Evolutionary conservation across 2,888 invertebrate genomes (phyloP), one percentile per base, ranked within the genome.

Genomic region (Acrobasis suavella): DNA sequence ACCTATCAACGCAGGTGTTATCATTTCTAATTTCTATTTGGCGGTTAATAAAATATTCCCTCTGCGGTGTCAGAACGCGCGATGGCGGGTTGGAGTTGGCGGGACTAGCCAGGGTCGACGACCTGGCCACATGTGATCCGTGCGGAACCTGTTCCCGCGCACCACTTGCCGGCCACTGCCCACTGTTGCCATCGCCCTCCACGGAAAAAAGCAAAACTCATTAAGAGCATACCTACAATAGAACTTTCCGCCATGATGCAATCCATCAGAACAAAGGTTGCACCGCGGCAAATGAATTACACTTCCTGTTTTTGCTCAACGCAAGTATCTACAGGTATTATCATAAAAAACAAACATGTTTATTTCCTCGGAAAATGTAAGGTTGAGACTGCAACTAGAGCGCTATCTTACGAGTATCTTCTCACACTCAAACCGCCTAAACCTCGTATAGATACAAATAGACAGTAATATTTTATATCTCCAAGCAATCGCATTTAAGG

Each of bases 71-170:
- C 68, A 67, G 68, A 65, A 67, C 69, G 73, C 46, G 46, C 46
- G 71, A 65, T 73, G 69, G 70, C 72, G 71, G 73, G 52, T 51
- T 75, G 75, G 71, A 73, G 52, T 51, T 75, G 75, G 76, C 80
- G 80, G 78, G 78, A 87, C 82, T 81, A 83, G 81, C 76, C 73
- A 76, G 77, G 91, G 87, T 91, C 89, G 80, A 67, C 76, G 88
- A 89, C 86, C 90, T 78, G 71, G 71, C 76, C 86, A 89, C 87
- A 87, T 89, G 87, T 89, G 87, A 84, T 87, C 85, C 78, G 80
- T 78, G 79, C 81, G 76, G 83, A 83, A 87, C 91, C 89, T 86
- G 90, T 91, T 91, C 87, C 83, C 77, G 79, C 85, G 80, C 82
- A 83, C 86, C 81, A 88, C 85, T 85, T 85, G 73, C 74, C 72